Conservation (phyloP, 2,888 invertebrate species). For the Patella pellucida region DNA sequence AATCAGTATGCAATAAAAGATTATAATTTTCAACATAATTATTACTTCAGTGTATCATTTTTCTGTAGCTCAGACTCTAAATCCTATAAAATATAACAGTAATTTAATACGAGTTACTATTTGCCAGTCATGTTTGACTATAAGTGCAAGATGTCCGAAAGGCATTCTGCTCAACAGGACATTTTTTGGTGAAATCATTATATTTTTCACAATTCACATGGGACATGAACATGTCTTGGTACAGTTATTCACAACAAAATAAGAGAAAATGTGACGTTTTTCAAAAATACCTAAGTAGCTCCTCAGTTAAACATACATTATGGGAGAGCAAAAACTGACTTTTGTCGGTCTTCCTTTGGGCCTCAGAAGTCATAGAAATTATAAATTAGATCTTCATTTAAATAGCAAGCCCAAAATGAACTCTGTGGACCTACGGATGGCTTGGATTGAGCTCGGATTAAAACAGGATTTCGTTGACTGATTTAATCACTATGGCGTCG, state of each 20-base stretch:
- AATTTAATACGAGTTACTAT: not conserved
- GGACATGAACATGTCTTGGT: conserved; percentile 5
- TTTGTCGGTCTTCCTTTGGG: too few relatives aligned
- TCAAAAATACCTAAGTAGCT: not conserved
- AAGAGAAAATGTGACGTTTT: too few relatives aligned
- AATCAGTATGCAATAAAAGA: conserved; percentile 4
- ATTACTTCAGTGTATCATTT: conserved; percentile 8
- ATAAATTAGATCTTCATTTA: too few relatives aligned
- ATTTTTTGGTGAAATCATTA: not conserved
- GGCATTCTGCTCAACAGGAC: conserved; percentile 3
- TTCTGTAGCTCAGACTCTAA: conserved; percentile 11
- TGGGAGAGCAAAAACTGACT: too few relatives aligned
- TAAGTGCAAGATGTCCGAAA: conserved; percentile 5
- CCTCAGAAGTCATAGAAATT: too few relatives aligned
- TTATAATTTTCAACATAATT: not conserved
- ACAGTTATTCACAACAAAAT: not conserved
- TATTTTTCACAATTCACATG: conserved; percentile 10
- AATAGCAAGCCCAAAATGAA: too few relatives aligned
- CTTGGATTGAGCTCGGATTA: too few relatives aligned
- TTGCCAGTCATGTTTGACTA: conserved; percentile 8
- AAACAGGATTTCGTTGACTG: too few relatives aligned
- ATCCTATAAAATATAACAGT: conserved; percentile 12
- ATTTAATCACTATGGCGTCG: too few relatives aligned
- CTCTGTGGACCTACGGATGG: too few relatives aligned
- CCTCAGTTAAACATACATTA: too few relatives aligned